phyloP scores from a whole-genome alignment of 2,113 vertebrate genomes.

The Vidua chalybeata region DNA sequence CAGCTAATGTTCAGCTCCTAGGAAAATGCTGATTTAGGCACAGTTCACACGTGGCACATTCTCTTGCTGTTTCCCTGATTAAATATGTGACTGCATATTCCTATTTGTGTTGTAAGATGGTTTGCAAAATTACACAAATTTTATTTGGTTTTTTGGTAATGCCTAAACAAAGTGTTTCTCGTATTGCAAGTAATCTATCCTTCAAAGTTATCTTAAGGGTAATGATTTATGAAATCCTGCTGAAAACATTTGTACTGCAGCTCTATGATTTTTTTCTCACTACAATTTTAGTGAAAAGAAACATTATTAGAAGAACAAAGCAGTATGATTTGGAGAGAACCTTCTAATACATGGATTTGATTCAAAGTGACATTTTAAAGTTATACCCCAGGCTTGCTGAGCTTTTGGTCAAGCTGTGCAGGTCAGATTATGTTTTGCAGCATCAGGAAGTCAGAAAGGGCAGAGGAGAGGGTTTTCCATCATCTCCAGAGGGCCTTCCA shows the following conservation, averaged over 20 bases:
- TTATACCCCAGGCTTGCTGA: not conserved
- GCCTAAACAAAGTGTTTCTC: not conserved
- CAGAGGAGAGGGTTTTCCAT: not conserved
- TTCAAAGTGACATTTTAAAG: conserved; percentile 23
- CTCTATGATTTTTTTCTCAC: not conserved
- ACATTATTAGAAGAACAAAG: not conserved
- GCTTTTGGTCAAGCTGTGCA: not conserved
- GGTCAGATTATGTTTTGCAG: not conserved
- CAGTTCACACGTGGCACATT: not conserved
- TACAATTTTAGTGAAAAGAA: not conserved
- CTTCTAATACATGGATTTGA: not conserved
- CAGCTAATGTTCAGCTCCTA: not conserved
- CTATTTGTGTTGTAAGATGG: not conserved
- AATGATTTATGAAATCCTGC: not conserved
- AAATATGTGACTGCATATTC: not conserved
- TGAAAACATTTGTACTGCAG: not conserved
- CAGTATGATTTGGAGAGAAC: not conserved
- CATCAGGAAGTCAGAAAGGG: not conserved
- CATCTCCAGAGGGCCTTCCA: not conserved
- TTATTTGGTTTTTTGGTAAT: not conserved
- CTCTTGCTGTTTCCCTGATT: not conserved
- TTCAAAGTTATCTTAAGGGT: not conserved
- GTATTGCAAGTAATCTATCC: not conserved
- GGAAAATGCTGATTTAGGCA: conserved; percentile 13
- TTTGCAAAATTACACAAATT: not conserved